phyloP scores from a whole-genome alignment of 2,888 invertebrate genomes.

The Plagiodera versicolora region DNA sequence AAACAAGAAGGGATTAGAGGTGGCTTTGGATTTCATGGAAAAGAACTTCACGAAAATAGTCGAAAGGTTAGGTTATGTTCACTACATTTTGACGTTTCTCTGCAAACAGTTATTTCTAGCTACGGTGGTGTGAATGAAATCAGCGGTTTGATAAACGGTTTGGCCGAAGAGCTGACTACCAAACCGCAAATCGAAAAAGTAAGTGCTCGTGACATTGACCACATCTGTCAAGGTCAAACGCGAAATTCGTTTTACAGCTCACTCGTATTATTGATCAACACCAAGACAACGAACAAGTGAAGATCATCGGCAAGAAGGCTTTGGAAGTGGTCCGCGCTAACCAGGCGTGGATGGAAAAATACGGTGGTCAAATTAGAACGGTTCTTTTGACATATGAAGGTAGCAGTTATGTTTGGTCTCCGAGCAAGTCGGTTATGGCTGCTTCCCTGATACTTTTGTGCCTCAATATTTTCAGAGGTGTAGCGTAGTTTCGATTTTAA shows the following conservation, averaged over 20 bases:
- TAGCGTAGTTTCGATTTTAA: no score
- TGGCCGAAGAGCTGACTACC: constrained; percentile 23
- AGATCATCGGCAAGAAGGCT: constrained; percentile 14
- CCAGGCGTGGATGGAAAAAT: constrained; percentile 15
- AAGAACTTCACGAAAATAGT: constrained; percentile 21
- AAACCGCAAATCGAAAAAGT: constrained; percentile 19
- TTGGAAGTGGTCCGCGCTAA: constrained; percentile 18
- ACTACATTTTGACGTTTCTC: background rate
- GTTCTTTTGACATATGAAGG: background rate
- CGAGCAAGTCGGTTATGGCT: background rate
- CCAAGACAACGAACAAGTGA: constrained; percentile 15
- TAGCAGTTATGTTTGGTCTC: background rate
- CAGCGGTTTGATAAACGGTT: constrained; percentile 16
- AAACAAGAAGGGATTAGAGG: constrained; percentile 23
- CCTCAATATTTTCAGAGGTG: background rate
- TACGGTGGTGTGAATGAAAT: constrained; percentile 25
- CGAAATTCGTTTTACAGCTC: constrained; percentile 17
- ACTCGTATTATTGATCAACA: constrained; percentile 9
- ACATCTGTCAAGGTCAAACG: no score
- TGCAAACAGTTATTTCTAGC: constrained; percentile 20
- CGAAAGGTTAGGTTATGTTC: constrained; percentile 17
- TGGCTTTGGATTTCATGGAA: constrained; percentile 28
- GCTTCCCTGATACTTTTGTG: background rate
- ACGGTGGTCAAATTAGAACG: constrained; percentile 13
- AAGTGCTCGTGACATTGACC: constrained; percentile 1